Percentiles rank a stretch among this genome's conserved stretches.
Evolutionary conservation across 2,888 invertebrate genomes (phyloP).

Genomic region (Pycnomerus fuliginosus): DNA sequence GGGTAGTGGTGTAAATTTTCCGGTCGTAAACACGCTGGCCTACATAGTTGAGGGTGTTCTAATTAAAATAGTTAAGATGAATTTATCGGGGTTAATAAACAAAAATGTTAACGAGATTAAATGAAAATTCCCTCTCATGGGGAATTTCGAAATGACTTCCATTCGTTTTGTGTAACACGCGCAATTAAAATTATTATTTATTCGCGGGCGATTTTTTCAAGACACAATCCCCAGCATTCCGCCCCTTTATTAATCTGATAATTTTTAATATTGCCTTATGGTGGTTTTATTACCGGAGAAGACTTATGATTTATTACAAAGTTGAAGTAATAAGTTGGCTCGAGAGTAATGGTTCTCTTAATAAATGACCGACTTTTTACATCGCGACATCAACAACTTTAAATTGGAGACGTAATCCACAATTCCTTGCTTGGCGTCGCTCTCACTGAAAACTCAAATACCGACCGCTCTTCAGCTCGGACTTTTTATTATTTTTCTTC

Average conservation of each 20-base stretch:
- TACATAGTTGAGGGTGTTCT: too few relatives aligned
- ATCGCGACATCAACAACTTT: slow-evolving; percentile 18
- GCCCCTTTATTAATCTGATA: slow-evolving; percentile 4
- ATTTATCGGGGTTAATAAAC: too few relatives aligned
- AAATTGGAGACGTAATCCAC: slow-evolving; percentile 23
- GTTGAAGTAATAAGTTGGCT: slow-evolving; percentile 17
- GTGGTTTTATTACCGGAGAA: slow-evolving; percentile 9
- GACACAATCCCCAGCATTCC: slow-evolving; percentile 2
- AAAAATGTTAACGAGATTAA: slow-evolving; percentile 13
- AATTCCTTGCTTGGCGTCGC: slow-evolving; percentile 17
- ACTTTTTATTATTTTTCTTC: slow-evolving; percentile 29
- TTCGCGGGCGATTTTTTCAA: slow-evolving; percentile 11
- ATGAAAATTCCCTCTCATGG: slow-evolving; percentile 5
- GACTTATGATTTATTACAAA: slow-evolving; percentile 16
- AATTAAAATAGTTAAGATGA: too few relatives aligned
- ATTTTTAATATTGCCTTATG: slow-evolving; percentile 12
- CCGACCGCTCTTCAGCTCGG: slow-evolving; percentile 19
- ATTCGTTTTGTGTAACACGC: slow-evolving; percentile 9
- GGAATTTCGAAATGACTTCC: slow-evolving; percentile 13
- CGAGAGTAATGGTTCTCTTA: slow-evolving; percentile 18
- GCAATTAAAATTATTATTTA: slow-evolving; percentile 14
- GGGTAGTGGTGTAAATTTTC: too few relatives aligned
- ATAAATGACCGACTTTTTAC: slow-evolving; percentile 21
- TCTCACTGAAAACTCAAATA: slow-evolving; percentile 29
- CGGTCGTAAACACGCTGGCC: too few relatives aligned